Percentiles rank a stretch among this genome's conserved stretches.
These are phyloP conservation scores for Rafetus swinhoei DNA, from an alignment of 2,113 vertebrate species.

Conservation along the genomic window DNA sequence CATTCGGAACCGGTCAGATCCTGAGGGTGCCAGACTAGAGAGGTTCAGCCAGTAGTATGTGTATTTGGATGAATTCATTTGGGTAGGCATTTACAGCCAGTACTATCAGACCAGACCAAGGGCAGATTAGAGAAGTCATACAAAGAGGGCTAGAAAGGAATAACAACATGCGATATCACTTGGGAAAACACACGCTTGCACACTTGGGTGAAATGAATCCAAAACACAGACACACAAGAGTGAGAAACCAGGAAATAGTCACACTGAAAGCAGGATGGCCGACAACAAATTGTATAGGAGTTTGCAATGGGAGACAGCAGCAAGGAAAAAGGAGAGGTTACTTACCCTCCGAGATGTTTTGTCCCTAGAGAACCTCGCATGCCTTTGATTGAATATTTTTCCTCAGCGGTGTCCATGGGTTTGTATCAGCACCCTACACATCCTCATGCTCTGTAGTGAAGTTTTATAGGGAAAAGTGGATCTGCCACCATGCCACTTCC, in stretches of 20 bases:
- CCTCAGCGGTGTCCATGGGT: neutral
- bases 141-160: conserved; percentile 58
- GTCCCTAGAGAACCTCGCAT: neutral
- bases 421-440: neutral
- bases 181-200: conserved; percentile 63
- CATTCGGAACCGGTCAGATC: too few relatives aligned
- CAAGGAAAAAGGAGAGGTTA: conserved; percentile 37
- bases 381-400: neutral
- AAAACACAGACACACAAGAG: conserved; percentile 74
- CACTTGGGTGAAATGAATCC: conserved; percentile 70
- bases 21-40: too few relatives aligned
- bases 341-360: neutral
- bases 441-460: neutral
- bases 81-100: conserved; percentile 21
- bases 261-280: conserved; percentile 67
- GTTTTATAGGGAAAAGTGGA: neutral
- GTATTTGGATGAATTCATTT: neutral
- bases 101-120: conserved; percentile 26
- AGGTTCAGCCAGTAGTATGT: neutral
- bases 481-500: neutral
- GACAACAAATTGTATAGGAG: conserved; percentile 66
- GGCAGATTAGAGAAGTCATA: conserved; percentile 20
- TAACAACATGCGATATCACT: conserved; percentile 77
- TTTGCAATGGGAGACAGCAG: conserved; percentile 72
- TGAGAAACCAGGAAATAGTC: conserved; percentile 70